Percentiles rank a stretch among this genome's conserved stretches.
Evolutionary conservation across 2,888 invertebrate species (phyloP).

Genomic region (Andrena chrysosceles): DNA sequence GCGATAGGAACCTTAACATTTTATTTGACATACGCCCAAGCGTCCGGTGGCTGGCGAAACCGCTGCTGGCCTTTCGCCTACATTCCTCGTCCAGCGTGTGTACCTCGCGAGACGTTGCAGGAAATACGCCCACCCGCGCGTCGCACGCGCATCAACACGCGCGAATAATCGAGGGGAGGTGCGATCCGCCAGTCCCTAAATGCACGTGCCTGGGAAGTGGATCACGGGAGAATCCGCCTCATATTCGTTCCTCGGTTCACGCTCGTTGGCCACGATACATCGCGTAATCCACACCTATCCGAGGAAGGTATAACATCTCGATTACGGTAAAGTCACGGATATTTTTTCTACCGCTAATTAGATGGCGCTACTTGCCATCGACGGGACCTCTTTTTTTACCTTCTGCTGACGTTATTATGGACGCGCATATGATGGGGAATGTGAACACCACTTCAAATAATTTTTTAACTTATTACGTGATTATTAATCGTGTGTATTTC

Average conservation of each 20-base stretch:
- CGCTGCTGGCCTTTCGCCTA: constrained; percentile 32
- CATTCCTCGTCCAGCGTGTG: constrained; percentile 45
- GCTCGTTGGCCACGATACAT: constrained; percentile 28
- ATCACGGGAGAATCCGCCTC: background rate
- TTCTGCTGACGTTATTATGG: too few relatives aligned
- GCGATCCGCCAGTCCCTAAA: background rate
- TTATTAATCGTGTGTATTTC: too few relatives aligned
- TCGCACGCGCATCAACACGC: background rate
- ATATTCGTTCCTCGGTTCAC: constrained; percentile 19
- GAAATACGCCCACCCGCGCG: constrained; percentile 48
- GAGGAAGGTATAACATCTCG: constrained; percentile 10
- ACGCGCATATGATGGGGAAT: too few relatives aligned
- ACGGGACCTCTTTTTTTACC: background rate
- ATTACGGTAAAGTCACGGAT: constrained; percentile 5
- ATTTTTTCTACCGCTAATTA: constrained; percentile 32
- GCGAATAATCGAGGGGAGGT: background rate
- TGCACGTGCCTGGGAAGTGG: background rate
- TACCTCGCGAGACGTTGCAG: constrained; percentile 11
- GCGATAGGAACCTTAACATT: constrained; percentile 83
- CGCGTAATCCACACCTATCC: constrained; percentile 17
- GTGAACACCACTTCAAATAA: too few relatives aligned
- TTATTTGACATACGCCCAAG: constrained; percentile 64
- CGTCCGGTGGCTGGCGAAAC: constrained; percentile 20
- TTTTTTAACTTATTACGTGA: too few relatives aligned
- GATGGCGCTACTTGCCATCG: constrained; percentile 6